phyloP scores from a whole-genome alignment of 2,797 vertebrate species.

The Lindbergichthys nudifrons region DNA sequence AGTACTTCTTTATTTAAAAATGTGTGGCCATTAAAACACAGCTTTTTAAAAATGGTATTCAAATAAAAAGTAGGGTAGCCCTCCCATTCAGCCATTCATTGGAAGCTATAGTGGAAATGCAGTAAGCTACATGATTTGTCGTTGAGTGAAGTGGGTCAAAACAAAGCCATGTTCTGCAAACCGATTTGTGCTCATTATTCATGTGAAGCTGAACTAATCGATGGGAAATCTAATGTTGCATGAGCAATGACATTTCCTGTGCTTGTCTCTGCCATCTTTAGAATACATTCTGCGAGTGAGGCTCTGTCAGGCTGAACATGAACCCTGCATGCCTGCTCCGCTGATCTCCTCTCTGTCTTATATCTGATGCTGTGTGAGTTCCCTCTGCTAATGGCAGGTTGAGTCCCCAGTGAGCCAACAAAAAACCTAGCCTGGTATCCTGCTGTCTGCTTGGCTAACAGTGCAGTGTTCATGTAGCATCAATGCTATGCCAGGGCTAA shows the following conservation, averaged over 20 bases:
- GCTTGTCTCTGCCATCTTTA: conserved; percentile 55
- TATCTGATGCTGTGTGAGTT: conserved; percentile 64
- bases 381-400: conserved; percentile 72
- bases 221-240: conserved; percentile 68
- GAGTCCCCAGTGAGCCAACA: conserved; percentile 65
- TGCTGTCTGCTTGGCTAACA: conserved; percentile 74
- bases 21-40: conserved; percentile 49
- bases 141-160: conserved; percentile 57
- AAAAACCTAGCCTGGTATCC: conserved; percentile 65
- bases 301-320: conserved; percentile 46
- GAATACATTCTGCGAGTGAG: conserved; percentile 44
- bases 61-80: background rate
- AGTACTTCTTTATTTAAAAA: conserved; percentile 58
- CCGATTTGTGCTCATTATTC: conserved; percentile 60
- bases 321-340: conserved; percentile 43
- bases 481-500: conserved; percentile 67
- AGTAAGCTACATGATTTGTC: conserved; percentile 26
- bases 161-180: conserved; percentile 61
- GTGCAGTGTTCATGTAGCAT: conserved; percentile 70
- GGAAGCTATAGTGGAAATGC: conserved; percentile 12
- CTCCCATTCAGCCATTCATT: conserved; percentile 32
- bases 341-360: conserved; percentile 43
- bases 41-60: conserved; percentile 3
- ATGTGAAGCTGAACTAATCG: conserved; percentile 61
- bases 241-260: conserved; percentile 64